A percentile compares a stretch with the other conserved stretches of the same genome.
Evolutionary conservation across 2,888 invertebrate species (phyloP).

Genomic region (Drosophila mayaguana): DNA sequence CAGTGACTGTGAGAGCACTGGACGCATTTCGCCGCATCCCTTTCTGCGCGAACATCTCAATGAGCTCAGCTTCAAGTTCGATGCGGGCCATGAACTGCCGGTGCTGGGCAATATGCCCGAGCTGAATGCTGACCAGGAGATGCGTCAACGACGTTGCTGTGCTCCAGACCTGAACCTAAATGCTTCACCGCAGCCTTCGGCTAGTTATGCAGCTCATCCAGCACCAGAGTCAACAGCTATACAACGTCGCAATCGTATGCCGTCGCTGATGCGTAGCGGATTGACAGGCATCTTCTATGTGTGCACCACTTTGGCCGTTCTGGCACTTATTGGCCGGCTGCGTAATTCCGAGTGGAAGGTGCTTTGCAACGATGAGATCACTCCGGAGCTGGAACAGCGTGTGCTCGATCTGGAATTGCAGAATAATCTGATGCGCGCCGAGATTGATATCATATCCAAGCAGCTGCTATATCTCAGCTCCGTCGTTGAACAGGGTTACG

Average conservation of each 20-base stretch:
- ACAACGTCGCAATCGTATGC: slow-evolving; percentile 22
- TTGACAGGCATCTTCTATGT: slow-evolving; percentile 77
- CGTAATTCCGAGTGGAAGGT: slow-evolving; percentile 74
- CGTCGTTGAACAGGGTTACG: slow-evolving; percentile 25
- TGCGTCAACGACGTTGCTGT: slow-evolving; percentile 19
- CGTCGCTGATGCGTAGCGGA: slow-evolving; percentile 63
- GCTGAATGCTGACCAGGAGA: not conserved
- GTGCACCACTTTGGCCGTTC: slow-evolving; percentile 67
- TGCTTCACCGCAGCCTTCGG: not conserved
- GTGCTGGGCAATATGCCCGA: not conserved
- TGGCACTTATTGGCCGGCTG: slow-evolving; percentile 78
- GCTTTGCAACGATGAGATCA: slow-evolving; percentile 34
- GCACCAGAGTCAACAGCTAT: too few relatives aligned
- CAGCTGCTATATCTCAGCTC: slow-evolving; percentile 78
- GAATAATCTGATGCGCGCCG: slow-evolving; percentile 83
- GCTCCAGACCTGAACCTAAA: not conserved
- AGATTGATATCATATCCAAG: slow-evolving; percentile 83
- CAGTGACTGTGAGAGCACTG: slow-evolving; percentile 84
- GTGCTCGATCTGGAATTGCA: slow-evolving; percentile 80
- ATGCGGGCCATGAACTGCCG: slow-evolving; percentile 41
- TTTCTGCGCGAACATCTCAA: slow-evolving; percentile 71
- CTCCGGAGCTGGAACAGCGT: slow-evolving; percentile 65
- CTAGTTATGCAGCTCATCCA: too few relatives aligned
- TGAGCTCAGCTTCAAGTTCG: slow-evolving; percentile 62
- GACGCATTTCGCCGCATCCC: slow-evolving; percentile 80